A percentile compares a stretch with the other conserved stretches of the same genome.
Conservation (phyloP, 2,888 invertebrate species). For the Eupelmus urozonus region DNA sequence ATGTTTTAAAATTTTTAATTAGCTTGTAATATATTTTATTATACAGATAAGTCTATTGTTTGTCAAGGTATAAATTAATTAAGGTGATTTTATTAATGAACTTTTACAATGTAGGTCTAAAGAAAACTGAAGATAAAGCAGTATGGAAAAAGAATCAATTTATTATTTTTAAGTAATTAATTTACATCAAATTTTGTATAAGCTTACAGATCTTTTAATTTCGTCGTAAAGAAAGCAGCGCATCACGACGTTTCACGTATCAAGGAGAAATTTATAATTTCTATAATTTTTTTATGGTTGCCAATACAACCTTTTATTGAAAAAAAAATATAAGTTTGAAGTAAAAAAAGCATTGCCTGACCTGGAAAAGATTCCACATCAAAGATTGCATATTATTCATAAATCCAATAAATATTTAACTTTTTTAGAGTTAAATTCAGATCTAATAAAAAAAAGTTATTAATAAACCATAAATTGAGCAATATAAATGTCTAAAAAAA, state of each 20-base stretch:
- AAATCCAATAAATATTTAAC: no score
- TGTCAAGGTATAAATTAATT: no score
- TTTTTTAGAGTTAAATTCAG: no score
- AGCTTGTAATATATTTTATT: not conserved
- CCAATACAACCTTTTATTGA: not conserved
- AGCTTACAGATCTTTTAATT: conserved; percentile 27
- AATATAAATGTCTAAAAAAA: not conserved
- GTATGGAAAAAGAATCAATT: conserved; percentile 66
- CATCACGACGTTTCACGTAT: not conserved
- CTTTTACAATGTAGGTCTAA: not conserved
- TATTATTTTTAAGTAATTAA: conserved; percentile 67
- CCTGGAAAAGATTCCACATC: conserved; percentile 25
- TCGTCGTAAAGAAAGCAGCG: conserved; percentile 20
- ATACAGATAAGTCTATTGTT: no score
- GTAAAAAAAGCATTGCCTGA: conserved; percentile 9
- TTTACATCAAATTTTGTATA: conserved; percentile 62
- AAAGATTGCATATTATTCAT: not conserved
- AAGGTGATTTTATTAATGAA: no score
- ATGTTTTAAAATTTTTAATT: not conserved
- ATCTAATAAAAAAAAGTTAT: no score
- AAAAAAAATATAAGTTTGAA: not conserved
- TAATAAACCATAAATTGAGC: no score
- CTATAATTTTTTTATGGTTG: not conserved
- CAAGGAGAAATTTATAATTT: not conserved
- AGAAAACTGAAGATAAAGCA: conserved; percentile 24